phyloP scores from a whole-genome alignment of 2,797 vertebrate genomes.

The Chaenodraco wilsoni region DNA sequence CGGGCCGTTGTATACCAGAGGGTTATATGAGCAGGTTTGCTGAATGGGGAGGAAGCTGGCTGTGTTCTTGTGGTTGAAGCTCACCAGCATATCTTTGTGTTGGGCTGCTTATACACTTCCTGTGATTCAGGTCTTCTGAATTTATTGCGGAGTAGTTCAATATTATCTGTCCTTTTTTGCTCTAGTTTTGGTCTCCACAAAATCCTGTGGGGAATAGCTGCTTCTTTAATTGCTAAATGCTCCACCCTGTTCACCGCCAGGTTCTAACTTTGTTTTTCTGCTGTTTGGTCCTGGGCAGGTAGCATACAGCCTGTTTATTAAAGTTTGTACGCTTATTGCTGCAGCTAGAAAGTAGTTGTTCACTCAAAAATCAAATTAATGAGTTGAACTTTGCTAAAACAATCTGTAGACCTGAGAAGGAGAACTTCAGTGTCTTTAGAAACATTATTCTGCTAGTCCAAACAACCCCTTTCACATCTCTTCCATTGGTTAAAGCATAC shows the following conservation, averaged over 20 bases:
- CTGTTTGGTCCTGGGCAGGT: neutral
- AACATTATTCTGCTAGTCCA: neutral
- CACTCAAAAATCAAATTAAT: neutral
- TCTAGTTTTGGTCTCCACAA: constrained; percentile 4
- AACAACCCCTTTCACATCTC: neutral
- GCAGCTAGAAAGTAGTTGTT: neutral
- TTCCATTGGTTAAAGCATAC: neutral
- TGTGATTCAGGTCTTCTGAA: neutral
- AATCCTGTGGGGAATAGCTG: neutral
- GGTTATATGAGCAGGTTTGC: neutral
- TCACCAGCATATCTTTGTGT: neutral
- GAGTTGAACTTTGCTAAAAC: neutral
- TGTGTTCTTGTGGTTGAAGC: neutral
- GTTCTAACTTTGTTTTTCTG: neutral
- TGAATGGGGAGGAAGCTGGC: constrained; percentile 1
- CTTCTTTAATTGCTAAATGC: neutral
- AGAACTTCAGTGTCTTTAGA: neutral
- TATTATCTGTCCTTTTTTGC: neutral
- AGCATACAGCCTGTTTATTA: neutral
- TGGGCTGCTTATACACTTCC: neutral
- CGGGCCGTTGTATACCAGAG: neutral
- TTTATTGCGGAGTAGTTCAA: neutral
- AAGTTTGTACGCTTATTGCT: neutral
- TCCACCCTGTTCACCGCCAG: neutral
- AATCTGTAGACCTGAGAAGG: neutral